phyloP scores from a whole-genome alignment of 2,113 vertebrate species.

The Pangasianodon gigas region DNA sequence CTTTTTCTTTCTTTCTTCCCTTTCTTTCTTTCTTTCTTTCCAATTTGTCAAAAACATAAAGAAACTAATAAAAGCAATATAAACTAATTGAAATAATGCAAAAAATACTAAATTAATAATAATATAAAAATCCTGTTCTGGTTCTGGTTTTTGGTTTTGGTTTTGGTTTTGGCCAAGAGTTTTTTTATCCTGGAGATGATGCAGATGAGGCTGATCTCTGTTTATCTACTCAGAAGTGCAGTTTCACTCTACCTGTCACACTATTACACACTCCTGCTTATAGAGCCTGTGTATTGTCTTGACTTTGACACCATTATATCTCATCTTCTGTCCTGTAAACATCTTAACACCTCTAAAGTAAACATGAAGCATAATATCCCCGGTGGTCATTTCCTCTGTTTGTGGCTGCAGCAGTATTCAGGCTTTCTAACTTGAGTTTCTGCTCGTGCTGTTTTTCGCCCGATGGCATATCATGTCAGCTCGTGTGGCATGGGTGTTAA shows the following conservation, averaged over 20 bases:
- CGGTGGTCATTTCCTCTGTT: neutral
- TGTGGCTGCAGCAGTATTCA: neutral
- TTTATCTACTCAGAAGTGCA: neutral
- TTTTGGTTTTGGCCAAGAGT: neutral
- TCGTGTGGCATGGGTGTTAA: constrained; percentile 47
- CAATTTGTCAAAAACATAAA: neutral
- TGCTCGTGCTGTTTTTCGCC: neutral
- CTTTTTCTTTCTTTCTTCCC: no score
- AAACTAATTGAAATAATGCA: neutral
- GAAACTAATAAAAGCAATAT: neutral
- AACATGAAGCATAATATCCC: neutral
- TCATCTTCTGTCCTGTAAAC: neutral
- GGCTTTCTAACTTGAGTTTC: neutral
- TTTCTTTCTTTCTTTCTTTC: neutral
- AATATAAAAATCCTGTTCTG: neutral
- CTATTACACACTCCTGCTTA: neutral
- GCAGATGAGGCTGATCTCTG: neutral
- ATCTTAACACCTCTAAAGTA: neutral
- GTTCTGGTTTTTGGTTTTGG: neutral
- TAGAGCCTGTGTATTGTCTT: neutral
- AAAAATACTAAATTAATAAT: neutral
- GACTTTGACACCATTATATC: neutral
- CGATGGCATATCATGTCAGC: constrained; percentile 35
- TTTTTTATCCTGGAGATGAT: neutral
- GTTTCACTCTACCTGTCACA: neutral